Evolutionary conservation across 1,140 invertebrate genomes (phyloP), one percentile per base, ranked within the genome.

Genomic region (Pinna nobilis): DNA sequence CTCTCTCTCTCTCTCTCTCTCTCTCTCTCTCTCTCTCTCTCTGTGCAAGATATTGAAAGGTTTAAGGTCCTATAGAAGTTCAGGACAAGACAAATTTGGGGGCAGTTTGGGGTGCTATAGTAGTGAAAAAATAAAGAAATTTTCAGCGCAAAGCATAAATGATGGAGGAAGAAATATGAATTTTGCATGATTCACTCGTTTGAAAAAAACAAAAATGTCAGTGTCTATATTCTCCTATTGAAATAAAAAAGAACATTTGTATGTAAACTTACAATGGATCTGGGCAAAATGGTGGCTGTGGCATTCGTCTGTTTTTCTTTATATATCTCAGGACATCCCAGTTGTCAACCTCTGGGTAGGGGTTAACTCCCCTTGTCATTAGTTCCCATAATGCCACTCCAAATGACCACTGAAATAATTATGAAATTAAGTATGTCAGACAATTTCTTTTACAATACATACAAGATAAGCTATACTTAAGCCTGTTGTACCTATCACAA

Each of bases 381-480:
- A 98, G 87, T 88, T 98, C 97, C 97, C 97, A 98, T 51, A 98
- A 89, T 37, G 96, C 92, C 35, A 98, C 94, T 18, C 97, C 97
- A 90, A 96, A 94, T 2, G 95, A 93, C 96, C 96, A 98, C 94
- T 96, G 88, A 73, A 91, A 91, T 23, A 33, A 57, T 20, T 5
- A 53, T 18, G 13, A 53, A 4, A 28, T 3, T 13, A 51, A 51
- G n/a, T 25, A 51, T 7, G 5, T 23, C 18, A 4, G 5, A 49
- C 4, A 13, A 25, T 25, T 11, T n/a, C n/a, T n/a, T n/a, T n/a
- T n/a, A n/a, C n/a, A n/a, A n/a, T n/a, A n/a, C n/a, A n/a, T n/a
- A n/a, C n/a, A n/a, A n/a, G n/a, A n/a, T n/a, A n/a, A n/a, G n/a
- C n/a, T n/a, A n/a, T n/a, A n/a, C n/a, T n/a, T n/a, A n/a, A n/a